phyloP scores from a whole-genome alignment of 2,113 vertebrate species.

The Notechis scutatus region DNA sequence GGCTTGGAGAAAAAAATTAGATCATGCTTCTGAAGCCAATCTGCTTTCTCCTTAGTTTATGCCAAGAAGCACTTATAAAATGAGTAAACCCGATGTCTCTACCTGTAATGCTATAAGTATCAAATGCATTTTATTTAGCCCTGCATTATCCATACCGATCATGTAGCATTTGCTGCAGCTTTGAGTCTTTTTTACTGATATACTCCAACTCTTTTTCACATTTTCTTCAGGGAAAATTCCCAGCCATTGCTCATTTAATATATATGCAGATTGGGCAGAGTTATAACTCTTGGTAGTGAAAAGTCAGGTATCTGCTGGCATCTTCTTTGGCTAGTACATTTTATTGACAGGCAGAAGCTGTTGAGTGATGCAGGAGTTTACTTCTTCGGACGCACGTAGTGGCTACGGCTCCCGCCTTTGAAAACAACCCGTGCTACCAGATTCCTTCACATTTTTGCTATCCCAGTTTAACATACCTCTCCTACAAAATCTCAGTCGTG shows the following conservation, averaged over 20 bases:
- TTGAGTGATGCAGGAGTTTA: not conserved
- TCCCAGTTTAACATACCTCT: not conserved
- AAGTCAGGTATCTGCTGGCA: not conserved
- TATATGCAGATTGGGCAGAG: not conserved
- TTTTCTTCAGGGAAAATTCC: not conserved
- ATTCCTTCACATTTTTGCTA: not conserved
- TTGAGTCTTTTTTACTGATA: not conserved
- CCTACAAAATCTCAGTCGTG: not conserved
- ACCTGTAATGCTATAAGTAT: not conserved
- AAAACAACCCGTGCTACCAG: not conserved
- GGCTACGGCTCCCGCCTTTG: not conserved
- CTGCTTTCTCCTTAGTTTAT: not conserved
- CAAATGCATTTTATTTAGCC: not conserved
- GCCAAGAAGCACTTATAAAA: not conserved
- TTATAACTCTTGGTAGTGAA: not conserved
- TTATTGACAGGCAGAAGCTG: not conserved
- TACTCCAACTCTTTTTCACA: not conserved
- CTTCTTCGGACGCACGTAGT: accelerated
- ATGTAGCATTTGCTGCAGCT: not conserved
- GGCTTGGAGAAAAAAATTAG: too few relatives aligned
- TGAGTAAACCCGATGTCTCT: not conserved
- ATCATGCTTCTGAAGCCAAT: not conserved
- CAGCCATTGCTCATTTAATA: not conserved
- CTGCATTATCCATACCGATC: not conserved
- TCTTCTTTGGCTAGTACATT: not conserved